A percentile compares a stretch with the other conserved stretches of the same genome.
These are phyloP conservation scores for Lordiphosa clarofinis DNA, from an alignment of 1,140 invertebrate genomes.

Conservation along the genomic window DNA sequence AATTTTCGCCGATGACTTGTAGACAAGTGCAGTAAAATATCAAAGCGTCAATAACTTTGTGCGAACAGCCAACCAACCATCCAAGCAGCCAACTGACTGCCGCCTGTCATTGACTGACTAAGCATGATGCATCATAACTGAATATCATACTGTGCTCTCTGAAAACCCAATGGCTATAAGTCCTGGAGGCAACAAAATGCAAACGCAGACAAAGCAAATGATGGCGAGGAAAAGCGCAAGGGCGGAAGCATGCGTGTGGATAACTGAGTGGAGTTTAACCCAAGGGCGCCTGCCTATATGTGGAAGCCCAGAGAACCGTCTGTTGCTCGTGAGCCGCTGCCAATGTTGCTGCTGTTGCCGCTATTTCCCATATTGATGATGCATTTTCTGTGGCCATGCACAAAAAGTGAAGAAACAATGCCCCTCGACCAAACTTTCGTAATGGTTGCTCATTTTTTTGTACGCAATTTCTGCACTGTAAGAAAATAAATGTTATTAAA, in stretches of 20 bases:
- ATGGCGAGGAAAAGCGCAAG: slow-evolving; percentile 5
- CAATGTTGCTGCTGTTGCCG: no score
- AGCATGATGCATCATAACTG: slow-evolving; percentile 44
- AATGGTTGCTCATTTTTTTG: slow-evolving; percentile 49
- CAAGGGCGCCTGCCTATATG: slow-evolving; percentile 40
- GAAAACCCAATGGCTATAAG: slow-evolving; percentile 16
- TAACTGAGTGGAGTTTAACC: slow-evolving; percentile 29
- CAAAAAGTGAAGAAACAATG: slow-evolving; percentile 19
- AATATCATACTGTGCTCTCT: slow-evolving; percentile 27
- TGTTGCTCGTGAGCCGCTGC: no score
- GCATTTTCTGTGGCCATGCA: slow-evolving; percentile 57
- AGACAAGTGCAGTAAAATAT: slow-evolving; percentile 54
- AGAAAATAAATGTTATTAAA: not conserved
- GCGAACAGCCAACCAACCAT: slow-evolving; percentile 17
- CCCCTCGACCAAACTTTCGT: slow-evolving; percentile 10
- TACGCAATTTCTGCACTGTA: slow-evolving; percentile 12
- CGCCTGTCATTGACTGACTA: slow-evolving; percentile 45
- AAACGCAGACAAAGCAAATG: slow-evolving; percentile 45
- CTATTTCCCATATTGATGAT: slow-evolving; percentile 56
- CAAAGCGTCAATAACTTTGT: slow-evolving; percentile 45
- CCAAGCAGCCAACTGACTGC: slow-evolving; percentile 12
- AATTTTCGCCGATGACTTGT: slow-evolving; percentile 48
- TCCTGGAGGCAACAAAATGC: slow-evolving; percentile 23
- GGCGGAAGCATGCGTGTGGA: slow-evolving; percentile 27
- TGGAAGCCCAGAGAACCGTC: slow-evolving; percentile 14